Conservation (phyloP, 2,888 invertebrate species). For the Drosophila borborema region DNA sequence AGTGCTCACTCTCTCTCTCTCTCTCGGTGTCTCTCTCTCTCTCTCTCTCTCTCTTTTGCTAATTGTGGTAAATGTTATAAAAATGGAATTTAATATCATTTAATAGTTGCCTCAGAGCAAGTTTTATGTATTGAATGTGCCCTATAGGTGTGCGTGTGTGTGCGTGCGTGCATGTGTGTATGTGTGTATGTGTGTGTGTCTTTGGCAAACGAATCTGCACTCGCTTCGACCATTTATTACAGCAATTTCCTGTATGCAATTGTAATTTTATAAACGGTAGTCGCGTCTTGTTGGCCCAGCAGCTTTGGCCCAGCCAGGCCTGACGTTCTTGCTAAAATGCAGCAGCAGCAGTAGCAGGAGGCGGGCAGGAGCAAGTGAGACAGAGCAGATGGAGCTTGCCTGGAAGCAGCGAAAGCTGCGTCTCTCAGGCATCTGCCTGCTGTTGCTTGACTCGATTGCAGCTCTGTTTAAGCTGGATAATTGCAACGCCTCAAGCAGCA, state of each 20-base stretch:
- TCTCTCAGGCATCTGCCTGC: conserved; percentile 31
- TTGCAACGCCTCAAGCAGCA: conserved; percentile 17
- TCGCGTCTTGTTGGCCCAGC: conserved; percentile 59
- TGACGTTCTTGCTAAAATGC: background rate
- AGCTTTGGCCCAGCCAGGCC: conserved; percentile 23
- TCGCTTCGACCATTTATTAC: conserved; percentile 69
- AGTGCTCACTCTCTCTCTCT: background rate
- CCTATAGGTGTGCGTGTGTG: background rate
- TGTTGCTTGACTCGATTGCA: conserved; percentile 11
- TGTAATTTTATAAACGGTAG: conserved; percentile 76
- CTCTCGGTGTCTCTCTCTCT: conserved; percentile 6
- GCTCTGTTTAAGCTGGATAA: conserved; percentile 26
- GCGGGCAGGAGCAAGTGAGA: conserved; percentile 2
- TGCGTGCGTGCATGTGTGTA: background rate
- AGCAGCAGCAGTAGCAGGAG: background rate
- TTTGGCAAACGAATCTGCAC: conserved; percentile 36
- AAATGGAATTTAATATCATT: conserved; percentile 67
- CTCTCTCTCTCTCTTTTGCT: conserved; percentile 28
- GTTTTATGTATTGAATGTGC: background rate
- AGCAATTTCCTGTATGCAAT: conserved; percentile 79
- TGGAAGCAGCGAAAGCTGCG: conserved; percentile 49
- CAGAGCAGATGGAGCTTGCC: conserved; percentile 30
- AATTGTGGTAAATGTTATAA: conserved; percentile 65
- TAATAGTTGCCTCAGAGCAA: conserved; percentile 54
- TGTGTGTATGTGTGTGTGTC: conserved; percentile 19